Evolutionary conservation across 2,797 vertebrate genomes (phyloP).

Genomic region (Girardinus metallicus): DNA sequence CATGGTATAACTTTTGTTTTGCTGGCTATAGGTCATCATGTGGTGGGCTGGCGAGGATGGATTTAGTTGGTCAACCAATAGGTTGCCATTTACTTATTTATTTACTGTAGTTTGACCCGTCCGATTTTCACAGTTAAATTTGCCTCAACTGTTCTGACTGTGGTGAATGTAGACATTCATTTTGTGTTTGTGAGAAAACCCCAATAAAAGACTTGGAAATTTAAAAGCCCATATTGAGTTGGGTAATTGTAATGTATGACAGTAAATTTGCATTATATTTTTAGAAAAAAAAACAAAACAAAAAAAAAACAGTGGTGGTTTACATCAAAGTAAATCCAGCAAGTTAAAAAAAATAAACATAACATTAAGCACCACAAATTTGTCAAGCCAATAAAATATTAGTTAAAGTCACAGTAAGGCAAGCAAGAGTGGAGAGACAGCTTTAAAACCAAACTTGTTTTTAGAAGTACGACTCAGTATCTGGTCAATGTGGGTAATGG

Average conservation of each 20-base stretch:
- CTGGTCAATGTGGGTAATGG: not conserved
- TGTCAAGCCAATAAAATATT: slow-evolving; percentile 53
- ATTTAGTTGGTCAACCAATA: no score
- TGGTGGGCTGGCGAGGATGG: no score
- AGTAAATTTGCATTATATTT: slow-evolving; percentile 15
- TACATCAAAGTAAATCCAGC: slow-evolving; percentile 25
- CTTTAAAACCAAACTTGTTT: slow-evolving; percentile 6
- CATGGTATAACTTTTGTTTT: no score
- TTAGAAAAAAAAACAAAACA: not conserved
- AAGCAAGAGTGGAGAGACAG: slow-evolving; percentile 42
- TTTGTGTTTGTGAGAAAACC: no score
- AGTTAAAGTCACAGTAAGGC: slow-evolving; percentile 43
- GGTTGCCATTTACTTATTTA: no score
- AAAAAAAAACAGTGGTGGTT: slow-evolving; percentile 19
- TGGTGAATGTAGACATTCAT: no score
- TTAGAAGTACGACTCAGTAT: not conserved
- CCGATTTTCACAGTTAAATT: no score
- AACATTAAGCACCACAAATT: slow-evolving; percentile 34
- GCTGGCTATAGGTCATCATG: no score
- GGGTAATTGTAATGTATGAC: not conserved
- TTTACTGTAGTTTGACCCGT: no score
- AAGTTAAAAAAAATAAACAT: slow-evolving; percentile 45
- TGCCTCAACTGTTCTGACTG: no score
- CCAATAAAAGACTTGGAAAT: no score
- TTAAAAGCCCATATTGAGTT: not conserved